A percentile compares a stretch with the other conserved stretches of the same genome.
Evolutionary conservation across 2,888 invertebrate species (phyloP).

Genomic region (Noctua comes): DNA sequence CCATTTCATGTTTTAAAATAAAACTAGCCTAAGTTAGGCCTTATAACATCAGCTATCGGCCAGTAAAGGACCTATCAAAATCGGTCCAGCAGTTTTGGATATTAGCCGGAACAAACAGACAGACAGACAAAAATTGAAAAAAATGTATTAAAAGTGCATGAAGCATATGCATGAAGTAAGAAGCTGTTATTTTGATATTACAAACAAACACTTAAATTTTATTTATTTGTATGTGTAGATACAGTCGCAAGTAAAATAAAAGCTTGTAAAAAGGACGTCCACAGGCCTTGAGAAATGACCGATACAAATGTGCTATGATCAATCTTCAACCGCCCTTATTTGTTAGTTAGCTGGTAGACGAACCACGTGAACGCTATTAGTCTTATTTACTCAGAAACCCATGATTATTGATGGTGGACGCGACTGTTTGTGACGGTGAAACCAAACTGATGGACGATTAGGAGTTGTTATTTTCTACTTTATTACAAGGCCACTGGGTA

Average conservation of each 20-base stretch:
- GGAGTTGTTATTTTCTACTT: background rate
- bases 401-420: conserved; percentile 43
- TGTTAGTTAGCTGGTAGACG: conserved; percentile 34
- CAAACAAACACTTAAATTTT: too few relatives aligned
- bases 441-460: conserved; percentile 19
- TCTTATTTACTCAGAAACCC: conserved; percentile 52
- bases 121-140: too few relatives aligned
- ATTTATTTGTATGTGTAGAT: too few relatives aligned
- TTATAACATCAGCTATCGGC: too few relatives aligned
- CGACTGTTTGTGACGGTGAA: conserved; percentile 25
- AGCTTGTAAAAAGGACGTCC: conserved; percentile 1
- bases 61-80: too few relatives aligned
- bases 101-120: too few relatives aligned
- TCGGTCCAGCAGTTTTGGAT: too few relatives aligned
- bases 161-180: too few relatives aligned
- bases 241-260: background rate
- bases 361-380: conserved; percentile 57
- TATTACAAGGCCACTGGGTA: background rate
- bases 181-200: too few relatives aligned
- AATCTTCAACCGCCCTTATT: conserved; percentile 49
- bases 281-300: conserved; percentile 21
- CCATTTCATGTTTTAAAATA: too few relatives aligned
- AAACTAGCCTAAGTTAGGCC: too few relatives aligned
- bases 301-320: conserved; percentile 43
- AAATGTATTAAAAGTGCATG: too few relatives aligned